These are phyloP conservation scores for Muscidifurax raptorellus DNA, from an alignment of 1,140 invertebrate genomes.

Conservation along the genomic window DNA sequence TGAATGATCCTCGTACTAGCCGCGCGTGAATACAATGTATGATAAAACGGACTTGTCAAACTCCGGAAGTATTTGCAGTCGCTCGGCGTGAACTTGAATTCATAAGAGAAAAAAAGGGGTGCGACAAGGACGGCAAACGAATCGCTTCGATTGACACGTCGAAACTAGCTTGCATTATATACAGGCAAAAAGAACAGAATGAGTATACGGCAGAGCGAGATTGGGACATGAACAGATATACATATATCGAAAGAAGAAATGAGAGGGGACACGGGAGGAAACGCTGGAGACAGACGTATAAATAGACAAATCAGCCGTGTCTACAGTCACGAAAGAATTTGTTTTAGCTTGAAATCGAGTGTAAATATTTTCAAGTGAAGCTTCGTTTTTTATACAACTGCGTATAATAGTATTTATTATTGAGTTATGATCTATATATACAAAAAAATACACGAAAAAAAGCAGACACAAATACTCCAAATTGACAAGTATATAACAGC, in stretches of 20 bases:
- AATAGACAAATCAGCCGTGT: not conserved
- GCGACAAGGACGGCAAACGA: not conserved
- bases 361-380: too few relatives aligned
- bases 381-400: not conserved
- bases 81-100: constrained; percentile 25
- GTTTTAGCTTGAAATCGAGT: not conserved
- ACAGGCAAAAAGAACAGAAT: not conserved
- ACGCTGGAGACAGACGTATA: not conserved
- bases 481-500: too few relatives aligned
- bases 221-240: not conserved
- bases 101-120: constrained; percentile 21
- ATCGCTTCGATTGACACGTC: not conserved
- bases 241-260: not conserved
- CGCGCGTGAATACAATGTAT: not conserved
- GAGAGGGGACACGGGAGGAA: not conserved
- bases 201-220: not conserved
- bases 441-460: too few relatives aligned
- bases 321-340: not conserved
- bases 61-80: constrained; percentile 10
- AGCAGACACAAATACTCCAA: too few relatives aligned
- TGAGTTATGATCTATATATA: too few relatives aligned
- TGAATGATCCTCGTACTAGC: not conserved
- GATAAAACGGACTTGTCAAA: constrained; percentile 21
- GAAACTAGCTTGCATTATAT: not conserved
- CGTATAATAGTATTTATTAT: not conserved